Base-by-base conservation (phyloP, 2,797 vertebrate species). In the Pantherophis alleghaniensis region DNA sequence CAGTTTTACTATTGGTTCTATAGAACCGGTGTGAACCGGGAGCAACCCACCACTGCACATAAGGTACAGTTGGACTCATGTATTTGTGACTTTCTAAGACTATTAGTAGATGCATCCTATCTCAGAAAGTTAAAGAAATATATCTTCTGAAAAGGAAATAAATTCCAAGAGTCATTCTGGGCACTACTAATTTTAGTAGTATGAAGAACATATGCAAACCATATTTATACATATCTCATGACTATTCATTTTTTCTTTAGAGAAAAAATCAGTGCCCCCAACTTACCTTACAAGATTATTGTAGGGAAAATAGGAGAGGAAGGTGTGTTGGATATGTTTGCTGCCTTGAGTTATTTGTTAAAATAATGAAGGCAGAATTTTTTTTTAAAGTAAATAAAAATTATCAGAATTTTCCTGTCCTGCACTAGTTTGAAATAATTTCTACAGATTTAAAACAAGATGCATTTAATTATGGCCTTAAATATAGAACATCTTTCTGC, bases 121-220 rank as follows among this genome's bases (percentile, higher is more conserved):
- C 37, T 79, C 56, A 92, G 59, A 88, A 91, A 0, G 0, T 14
- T 92, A 93, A 94, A 90, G 96, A 95, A 95, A 83, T 42, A 3
- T 74, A 88, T 28, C 91, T 95, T 92, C 93, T 95, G 95, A 95
- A 94, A 96, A 95, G 94, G 90, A 96, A 96, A 55, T 63, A 66
- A 96, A 96, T 91, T 95, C 92, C 96, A 95, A 95, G 55, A 92
- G 91, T 89, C 87, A 92, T 90, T 51, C 90, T 93, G 56, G 83
- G 90, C 57, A 47, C 69, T 94, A 92, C 90, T 60, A 56, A 93
- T 92, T 94, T 94, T 92, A 94, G 94, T 94, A 95, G 91, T 89
- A 94, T 88, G 89, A 92, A 94, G 89, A 90, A 53, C 47, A 59
- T 90, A 86, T 95, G 7, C 22, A 94, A 92, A 4, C 60, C 89